phyloP scores from a whole-genome alignment of 2,113 vertebrate species.

The Bagarius yarrelli region DNA sequence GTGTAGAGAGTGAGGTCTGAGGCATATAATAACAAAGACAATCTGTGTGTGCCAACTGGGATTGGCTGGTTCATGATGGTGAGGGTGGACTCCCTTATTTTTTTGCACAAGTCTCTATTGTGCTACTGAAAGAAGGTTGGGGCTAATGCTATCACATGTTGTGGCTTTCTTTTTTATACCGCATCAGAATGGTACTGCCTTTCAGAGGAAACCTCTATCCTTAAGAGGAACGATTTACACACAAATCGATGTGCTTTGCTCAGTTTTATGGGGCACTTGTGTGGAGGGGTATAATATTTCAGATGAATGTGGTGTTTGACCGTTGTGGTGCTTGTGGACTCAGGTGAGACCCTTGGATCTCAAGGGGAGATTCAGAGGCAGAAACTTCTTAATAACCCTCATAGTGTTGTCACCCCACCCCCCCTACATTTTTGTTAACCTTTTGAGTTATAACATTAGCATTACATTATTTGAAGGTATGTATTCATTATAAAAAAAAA shows the following conservation, averaged over 20 bases:
- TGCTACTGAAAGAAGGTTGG: conserved; percentile 35
- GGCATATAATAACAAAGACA: conserved; percentile 33
- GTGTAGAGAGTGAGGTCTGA: conserved; percentile 91
- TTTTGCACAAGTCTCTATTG: conserved; percentile 51
- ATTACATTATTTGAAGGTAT: conserved; percentile 49
- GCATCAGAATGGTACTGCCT: conserved; percentile 47
- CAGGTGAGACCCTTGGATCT: conserved; percentile 67
- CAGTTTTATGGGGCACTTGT: conserved; percentile 60
- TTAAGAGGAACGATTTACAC: conserved; percentile 10
- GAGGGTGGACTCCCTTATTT: conserved; percentile 12
- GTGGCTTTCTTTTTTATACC: conserved; percentile 43
- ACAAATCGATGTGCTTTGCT: conserved; percentile 37
- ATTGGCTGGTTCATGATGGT: conserved; percentile 26
- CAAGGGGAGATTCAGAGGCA: conserved; percentile 68
- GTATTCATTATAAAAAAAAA: conserved; percentile 32
- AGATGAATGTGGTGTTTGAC: conserved; percentile 60
- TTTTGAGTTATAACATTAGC: conserved; percentile 36
- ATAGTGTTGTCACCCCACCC: neutral
- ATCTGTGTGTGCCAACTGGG: conserved; percentile 14
- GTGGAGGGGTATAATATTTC: conserved; percentile 55
- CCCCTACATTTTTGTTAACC: conserved; percentile 13
- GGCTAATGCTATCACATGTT: conserved; percentile 28
- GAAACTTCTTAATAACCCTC: conserved; percentile 52
- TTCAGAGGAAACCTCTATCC: conserved; percentile 39
- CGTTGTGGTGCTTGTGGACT: conserved; percentile 67